A percentile compares a stretch with the other conserved stretches of the same genome.
Evolutionary conservation across 2,113 vertebrate species (phyloP).

Genomic region (Cacatua alba): DNA sequence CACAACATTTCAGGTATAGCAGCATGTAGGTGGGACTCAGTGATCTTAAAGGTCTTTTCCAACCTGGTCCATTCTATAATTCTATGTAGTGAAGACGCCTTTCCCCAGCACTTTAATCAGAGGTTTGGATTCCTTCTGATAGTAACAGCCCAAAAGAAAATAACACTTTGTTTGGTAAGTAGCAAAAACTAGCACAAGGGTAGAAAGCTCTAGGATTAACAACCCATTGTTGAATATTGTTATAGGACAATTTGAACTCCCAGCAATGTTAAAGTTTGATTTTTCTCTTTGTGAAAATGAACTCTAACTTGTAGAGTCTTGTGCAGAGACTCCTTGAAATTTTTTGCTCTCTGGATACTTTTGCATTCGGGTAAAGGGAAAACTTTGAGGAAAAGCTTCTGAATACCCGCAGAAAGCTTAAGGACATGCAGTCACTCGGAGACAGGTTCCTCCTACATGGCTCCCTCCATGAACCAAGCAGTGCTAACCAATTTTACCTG

Average conservation of each 20-base stretch:
- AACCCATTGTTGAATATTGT: background rate
- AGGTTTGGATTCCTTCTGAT: background rate
- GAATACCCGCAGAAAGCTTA: background rate
- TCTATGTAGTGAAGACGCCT: background rate
- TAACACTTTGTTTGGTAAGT: background rate
- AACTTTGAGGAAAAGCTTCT: background rate
- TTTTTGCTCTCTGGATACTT: background rate
- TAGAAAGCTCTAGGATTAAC: background rate
- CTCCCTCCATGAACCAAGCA: background rate
- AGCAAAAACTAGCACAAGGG: background rate
- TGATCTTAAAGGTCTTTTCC: background rate
- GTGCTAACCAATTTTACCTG: background rate
- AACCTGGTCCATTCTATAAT: background rate
- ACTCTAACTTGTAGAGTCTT: background rate
- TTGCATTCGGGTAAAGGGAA: background rate
- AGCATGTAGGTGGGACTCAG: background rate
- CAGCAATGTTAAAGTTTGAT: background rate
- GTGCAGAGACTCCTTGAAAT: background rate
- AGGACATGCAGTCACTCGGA: background rate
- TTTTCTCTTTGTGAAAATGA: background rate
- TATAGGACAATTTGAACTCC: background rate
- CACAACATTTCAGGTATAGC: background rate
- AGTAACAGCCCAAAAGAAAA: background rate
- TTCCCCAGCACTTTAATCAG: background rate
- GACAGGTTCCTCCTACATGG: background rate